These are phyloP conservation scores for Semicossyphus pulcher DNA, from an alignment of 2,113 vertebrate genomes.

Conservation along the genomic window DNA sequence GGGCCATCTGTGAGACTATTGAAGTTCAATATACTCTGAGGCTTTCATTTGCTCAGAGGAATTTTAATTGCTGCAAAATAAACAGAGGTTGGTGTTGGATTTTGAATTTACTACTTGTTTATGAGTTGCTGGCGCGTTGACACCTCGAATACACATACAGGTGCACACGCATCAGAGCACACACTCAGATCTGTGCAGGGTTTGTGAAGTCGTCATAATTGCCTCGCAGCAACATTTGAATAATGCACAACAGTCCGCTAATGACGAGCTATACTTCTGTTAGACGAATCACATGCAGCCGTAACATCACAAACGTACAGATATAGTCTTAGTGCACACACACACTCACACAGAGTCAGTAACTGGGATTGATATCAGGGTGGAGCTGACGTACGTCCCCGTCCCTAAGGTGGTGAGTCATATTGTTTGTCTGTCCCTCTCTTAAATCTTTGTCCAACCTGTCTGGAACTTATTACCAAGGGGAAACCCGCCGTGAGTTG, in stretches of 20 bases:
- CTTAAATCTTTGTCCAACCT: slow-evolving; percentile 57
- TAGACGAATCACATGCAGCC: not conserved
- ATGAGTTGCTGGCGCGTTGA: slow-evolving; percentile 27
- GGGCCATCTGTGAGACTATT: slow-evolving; percentile 77
- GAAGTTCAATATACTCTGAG: slow-evolving; percentile 75
- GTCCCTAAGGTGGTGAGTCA: slow-evolving; percentile 63
- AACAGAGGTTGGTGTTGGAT: slow-evolving; percentile 58
- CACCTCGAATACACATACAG: slow-evolving; percentile 37
- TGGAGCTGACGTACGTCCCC: slow-evolving; percentile 31
- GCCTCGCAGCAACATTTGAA: slow-evolving; percentile 12
- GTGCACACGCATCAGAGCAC: slow-evolving; percentile 14
- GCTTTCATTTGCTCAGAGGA: slow-evolving; percentile 72
- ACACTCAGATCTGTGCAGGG: not conserved
- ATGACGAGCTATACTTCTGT: slow-evolving; percentile 26
- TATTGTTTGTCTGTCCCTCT: slow-evolving; percentile 46
- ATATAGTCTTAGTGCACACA: slow-evolving; percentile 26
- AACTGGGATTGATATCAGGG: slow-evolving; percentile 46
- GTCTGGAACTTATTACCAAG: slow-evolving; percentile 46
- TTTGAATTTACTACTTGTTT: slow-evolving; percentile 67
- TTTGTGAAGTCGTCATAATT: slow-evolving; percentile 15
- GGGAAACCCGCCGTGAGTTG: slow-evolving; percentile 34
- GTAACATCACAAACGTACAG: slow-evolving; percentile 1
- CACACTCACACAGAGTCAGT: slow-evolving; percentile 1
- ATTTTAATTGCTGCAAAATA: slow-evolving; percentile 77
- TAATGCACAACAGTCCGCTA: slow-evolving; percentile 21